phyloP scores from a whole-genome alignment of 2,113 vertebrate species.

The Pipa parva region DNA sequence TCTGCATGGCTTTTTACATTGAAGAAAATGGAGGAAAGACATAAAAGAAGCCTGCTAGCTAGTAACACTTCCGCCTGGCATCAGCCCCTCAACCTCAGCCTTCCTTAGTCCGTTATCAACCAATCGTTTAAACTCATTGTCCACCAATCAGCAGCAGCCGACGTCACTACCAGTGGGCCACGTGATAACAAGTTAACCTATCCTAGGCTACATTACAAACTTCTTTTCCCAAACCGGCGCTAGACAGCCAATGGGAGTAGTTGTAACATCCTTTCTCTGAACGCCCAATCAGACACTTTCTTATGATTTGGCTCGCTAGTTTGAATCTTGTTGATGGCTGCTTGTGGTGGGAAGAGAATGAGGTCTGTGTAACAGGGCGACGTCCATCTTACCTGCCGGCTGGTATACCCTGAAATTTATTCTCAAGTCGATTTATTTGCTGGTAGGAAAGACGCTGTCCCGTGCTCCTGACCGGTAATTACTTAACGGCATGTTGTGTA shows the following conservation, averaged over 20 bases:
- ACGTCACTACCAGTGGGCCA: neutral
- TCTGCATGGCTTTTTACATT: too few relatives aligned
- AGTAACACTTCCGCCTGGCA: neutral
- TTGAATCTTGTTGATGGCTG: constrained; percentile 39
- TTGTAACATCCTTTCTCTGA: neutral
- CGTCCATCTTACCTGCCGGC: neutral
- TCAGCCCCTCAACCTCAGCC: neutral
- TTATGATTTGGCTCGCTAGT: constrained; percentile 35
- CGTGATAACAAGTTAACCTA: neutral
- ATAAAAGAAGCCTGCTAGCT: constrained; percentile 1
- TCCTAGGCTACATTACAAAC: neutral
- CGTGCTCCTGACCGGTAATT: neutral
- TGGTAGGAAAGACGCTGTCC: neutral
- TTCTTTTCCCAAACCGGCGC: neutral
- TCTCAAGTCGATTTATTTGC: neutral
- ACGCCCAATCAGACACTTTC: constrained; percentile 10
- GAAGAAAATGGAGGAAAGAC: too few relatives aligned
- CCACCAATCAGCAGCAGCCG: constrained; percentile 10
- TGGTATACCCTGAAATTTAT: neutral
- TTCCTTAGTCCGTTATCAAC: neutral
- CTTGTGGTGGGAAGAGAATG: neutral
- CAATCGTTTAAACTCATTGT: constrained; percentile 14
- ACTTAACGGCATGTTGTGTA: too few relatives aligned
- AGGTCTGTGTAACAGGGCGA: neutral
- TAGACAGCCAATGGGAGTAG: neutral